Evolutionary conservation across 2,113 vertebrate genomes (phyloP).

Genomic region (Xenopus laevis): DNA sequence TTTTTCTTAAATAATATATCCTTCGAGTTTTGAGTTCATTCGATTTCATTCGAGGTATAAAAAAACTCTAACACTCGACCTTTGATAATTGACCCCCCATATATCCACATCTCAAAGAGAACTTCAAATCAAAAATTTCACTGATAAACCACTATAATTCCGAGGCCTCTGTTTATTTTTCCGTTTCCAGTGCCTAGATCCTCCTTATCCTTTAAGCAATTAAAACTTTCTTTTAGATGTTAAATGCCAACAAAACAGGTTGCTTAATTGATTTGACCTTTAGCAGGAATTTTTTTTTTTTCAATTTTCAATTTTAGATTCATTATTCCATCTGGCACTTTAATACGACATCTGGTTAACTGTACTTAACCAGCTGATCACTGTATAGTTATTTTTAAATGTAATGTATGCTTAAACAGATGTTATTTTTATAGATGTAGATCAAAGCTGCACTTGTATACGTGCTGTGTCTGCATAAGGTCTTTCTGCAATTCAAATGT

Average conservation of each 20-base stretch:
- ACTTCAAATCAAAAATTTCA: no score
- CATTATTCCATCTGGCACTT: slow-evolving; percentile 99
- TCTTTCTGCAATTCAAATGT: slow-evolving; percentile 84
- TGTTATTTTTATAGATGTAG: slow-evolving; percentile 98
- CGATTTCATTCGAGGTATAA: no score
- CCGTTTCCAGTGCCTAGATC: slow-evolving; percentile 1
- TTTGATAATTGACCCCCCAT: no score
- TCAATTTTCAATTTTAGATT: slow-evolving; percentile 95
- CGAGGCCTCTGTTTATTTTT: neutral
- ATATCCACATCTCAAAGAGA: no score
- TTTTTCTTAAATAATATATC: no score
- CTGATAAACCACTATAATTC: no score
- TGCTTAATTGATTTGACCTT: slow-evolving; percentile 99
- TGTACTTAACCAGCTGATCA: slow-evolving; percentile 99
- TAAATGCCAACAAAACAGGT: slow-evolving; percentile 93
- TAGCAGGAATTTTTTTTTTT: slow-evolving; percentile 71
- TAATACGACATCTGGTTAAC: slow-evolving; percentile 99
- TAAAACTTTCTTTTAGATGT: slow-evolving; percentile 93
- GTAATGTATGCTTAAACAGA: slow-evolving; percentile 99
- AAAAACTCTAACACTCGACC: no score
- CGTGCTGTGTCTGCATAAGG: slow-evolving; percentile 79
- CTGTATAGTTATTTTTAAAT: slow-evolving; percentile 98
- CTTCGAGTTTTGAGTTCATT: no score
- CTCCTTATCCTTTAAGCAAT: slow-evolving; percentile 67
- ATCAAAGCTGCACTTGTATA: slow-evolving; percentile 77